Evolutionary conservation across 2,888 invertebrate genomes (phyloP).

Genomic region (Pinctada fucata): DNA sequence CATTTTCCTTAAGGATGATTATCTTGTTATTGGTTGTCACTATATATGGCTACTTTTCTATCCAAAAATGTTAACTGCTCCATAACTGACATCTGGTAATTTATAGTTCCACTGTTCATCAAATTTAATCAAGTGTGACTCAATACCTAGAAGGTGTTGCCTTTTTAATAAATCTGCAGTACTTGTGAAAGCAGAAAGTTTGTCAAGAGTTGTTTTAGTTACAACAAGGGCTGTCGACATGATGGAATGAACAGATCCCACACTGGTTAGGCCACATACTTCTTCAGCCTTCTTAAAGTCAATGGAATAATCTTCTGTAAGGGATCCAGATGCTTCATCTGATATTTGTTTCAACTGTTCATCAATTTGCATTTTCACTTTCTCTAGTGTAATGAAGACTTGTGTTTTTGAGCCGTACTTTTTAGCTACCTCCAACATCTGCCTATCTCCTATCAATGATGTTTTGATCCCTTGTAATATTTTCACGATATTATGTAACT

Average conservation of each 20-base stretch:
- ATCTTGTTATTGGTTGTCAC: not conserved
- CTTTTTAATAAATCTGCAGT: too few species aligned
- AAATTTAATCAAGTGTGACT: not conserved
- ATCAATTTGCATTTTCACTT: not conserved
- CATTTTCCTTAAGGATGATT: not conserved
- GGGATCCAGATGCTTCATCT: not conserved
- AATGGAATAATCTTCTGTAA: not conserved
- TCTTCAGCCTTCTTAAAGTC: not conserved
- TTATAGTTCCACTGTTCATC: not conserved
- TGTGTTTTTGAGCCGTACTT: conserved; percentile 1
- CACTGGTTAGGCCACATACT: not conserved
- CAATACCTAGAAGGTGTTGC: not conserved
- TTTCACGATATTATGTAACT: not conserved
- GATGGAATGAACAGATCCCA: not conserved
- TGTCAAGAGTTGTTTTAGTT: not conserved
- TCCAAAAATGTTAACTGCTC: not conserved
- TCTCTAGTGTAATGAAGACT: conserved; percentile 7
- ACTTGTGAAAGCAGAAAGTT: not conserved
- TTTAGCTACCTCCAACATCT: not conserved
- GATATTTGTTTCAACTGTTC: conserved; percentile 4
- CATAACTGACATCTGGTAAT: not conserved
- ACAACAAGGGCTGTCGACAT: not conserved
- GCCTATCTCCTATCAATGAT: not conserved
- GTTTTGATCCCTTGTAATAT: conserved; percentile 1
- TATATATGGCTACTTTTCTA: not conserved